These are phyloP conservation scores for Bungarus multicinctus DNA, from an alignment of 2,113 vertebrate species.

Conservation along the genomic window DNA sequence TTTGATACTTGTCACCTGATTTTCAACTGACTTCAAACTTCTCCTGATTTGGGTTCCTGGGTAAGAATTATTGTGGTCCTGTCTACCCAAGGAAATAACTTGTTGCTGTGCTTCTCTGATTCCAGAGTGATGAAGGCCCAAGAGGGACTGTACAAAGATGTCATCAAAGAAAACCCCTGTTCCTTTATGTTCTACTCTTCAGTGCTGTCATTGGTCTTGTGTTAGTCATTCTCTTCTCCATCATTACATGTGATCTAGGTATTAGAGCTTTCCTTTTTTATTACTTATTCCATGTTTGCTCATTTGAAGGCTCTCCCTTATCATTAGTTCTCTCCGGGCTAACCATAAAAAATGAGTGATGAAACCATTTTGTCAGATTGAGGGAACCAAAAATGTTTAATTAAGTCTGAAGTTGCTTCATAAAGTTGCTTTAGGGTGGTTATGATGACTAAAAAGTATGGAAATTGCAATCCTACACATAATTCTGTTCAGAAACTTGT, in stretches of 20 bases:
- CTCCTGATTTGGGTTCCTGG: not conserved
- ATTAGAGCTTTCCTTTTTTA: slow-evolving; percentile 36
- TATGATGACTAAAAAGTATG: not conserved
- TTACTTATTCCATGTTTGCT: not conserved
- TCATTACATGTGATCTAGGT: slow-evolving; percentile 68
- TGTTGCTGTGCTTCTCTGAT: slow-evolving; percentile 26
- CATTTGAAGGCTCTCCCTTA: not conserved
- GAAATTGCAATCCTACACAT: not conserved
- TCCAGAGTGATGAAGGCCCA: slow-evolving; percentile 48
- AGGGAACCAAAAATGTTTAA: not conserved
- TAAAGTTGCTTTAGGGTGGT: not conserved
- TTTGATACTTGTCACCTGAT: not conserved
- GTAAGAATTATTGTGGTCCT: not conserved
- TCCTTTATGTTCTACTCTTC: slow-evolving; percentile 60
- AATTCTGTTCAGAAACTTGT: not conserved
- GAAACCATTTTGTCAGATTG: not conserved
- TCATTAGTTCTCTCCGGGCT: not conserved
- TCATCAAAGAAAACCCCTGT: slow-evolving; percentile 36
- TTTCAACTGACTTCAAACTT: not conserved
- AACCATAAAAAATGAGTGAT: not conserved
- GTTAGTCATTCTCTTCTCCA: slow-evolving; percentile 74
- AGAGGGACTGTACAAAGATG: slow-evolving; percentile 43
- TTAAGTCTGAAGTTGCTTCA: not conserved
- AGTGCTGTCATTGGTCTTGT: slow-evolving; percentile 70
- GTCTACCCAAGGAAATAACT: not conserved